Base-by-base conservation (phyloP, 2,113 vertebrate genomes). In the Cyphomyrus discorhynchus region DNA sequence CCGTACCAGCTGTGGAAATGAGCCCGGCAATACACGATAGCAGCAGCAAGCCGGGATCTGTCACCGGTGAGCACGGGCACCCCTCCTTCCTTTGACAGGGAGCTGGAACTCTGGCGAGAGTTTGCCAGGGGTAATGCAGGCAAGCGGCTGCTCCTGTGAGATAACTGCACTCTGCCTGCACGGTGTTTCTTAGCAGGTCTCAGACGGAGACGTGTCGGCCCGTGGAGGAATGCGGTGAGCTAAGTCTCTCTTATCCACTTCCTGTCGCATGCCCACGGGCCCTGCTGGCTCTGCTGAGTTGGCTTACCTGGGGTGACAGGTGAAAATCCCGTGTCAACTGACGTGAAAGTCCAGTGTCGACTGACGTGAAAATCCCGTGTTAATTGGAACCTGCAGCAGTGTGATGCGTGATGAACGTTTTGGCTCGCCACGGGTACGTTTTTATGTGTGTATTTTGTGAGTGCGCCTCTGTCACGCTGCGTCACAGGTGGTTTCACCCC, bases 121-220 rank as follows among this genome's bases (percentile, higher is more conserved):
- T 53, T 87, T 66, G 89, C 89, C 56, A 24, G 42, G 88, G 92
- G 93, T 89, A 86, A 82, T 49, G 90, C 91, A 58, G 82, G 56
- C 77, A 82, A 42, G 85, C 87, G 91, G 86, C 90, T 93, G 91
- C 90, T 84, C 89, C 82, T 10, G 24, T 90, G 89, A 91, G 90
- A 94, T 93, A 94, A 94, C 92, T 88, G 89, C 88, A 89, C 88
- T 92, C 91, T 88, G 45, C 90, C 89, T 70, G 62, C n/a, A 27
- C 9, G 10, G 53, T 42, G 56, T 46, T 47, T 66, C 27, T 27
- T 56, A 46, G 80, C 31, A 10, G 15, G 27, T 24, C 49, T 27
- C 77, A 39, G 31, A 53, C 9, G 0, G 88, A 89, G 62, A 83
- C 92, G 3, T 84, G 6, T 11, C 17, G 45, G 27, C 13, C 35